Percentiles rank a stretch among this genome's conserved stretches.
Conservation (phyloP, 2,113 vertebrate species). For the Leptodactylus fuscus region DNA sequence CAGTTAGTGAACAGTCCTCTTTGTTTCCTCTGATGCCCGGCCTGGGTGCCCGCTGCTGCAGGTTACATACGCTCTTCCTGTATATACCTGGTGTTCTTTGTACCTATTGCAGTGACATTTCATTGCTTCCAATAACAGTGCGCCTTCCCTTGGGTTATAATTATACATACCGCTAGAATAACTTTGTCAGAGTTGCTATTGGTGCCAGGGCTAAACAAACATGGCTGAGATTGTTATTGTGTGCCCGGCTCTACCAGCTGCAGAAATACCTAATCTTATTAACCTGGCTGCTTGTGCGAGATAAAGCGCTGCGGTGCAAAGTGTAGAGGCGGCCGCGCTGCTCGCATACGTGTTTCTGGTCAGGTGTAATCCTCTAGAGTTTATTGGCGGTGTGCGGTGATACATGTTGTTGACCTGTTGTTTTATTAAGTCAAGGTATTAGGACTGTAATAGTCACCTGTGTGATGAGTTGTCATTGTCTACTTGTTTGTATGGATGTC, state of each 20-base stretch:
- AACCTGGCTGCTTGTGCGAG: background rate
- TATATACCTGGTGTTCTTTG: too few relatives aligned
- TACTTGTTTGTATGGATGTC: background rate
- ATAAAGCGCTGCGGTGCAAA: background rate
- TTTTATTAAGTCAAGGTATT: background rate
- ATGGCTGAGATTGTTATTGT: slow-evolving; percentile 1
- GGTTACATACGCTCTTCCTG: too few relatives aligned
- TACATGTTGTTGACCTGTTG: background rate
- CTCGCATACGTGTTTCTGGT: background rate
- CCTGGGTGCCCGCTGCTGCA: too few relatives aligned
- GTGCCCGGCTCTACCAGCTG: slow-evolving; percentile 17
- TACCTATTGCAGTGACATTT: background rate
- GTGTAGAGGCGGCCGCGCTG: background rate
- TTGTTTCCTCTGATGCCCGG: too few relatives aligned
- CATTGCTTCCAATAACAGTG: background rate
- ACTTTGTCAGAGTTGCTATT: background rate
- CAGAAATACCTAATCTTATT: slow-evolving; percentile 24
- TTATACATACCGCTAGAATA: background rate
- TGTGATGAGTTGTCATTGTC: background rate
- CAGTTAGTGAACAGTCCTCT: too few relatives aligned
- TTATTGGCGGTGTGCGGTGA: background rate
- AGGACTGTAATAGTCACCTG: background rate
- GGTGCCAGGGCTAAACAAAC: slow-evolving; percentile 30
- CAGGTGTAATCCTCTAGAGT: background rate
- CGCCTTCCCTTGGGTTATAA: background rate